Evolutionary conservation across 2,888 invertebrate species (phyloP).

Genomic region (Polyommatus icarus): DNA sequence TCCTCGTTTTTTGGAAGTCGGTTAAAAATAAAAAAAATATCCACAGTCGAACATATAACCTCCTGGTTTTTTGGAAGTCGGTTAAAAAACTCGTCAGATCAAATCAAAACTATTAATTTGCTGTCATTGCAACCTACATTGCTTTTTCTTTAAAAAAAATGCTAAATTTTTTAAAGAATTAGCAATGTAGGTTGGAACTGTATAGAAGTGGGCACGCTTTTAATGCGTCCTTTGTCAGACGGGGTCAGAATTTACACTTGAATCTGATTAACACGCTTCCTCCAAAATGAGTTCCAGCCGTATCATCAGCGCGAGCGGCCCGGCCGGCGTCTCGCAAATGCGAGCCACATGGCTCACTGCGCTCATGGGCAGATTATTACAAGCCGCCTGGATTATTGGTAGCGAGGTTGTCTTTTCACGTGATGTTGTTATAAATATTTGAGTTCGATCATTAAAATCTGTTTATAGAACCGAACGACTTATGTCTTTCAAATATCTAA

Average conservation of each 20-base stretch:
- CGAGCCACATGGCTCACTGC: background rate
- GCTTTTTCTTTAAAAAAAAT: background rate
- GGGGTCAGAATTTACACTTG: slow-evolving; percentile 25
- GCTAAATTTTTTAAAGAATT: background rate
- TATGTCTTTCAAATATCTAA: no score
- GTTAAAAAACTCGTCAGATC: background rate
- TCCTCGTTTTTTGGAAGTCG: no score
- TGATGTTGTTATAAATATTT: slow-evolving; percentile 2
- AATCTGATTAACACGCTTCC: slow-evolving; percentile 23
- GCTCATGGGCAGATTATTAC: background rate
- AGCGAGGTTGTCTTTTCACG: background rate
- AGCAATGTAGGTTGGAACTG: background rate
- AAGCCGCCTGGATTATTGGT: background rate
- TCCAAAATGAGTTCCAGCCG: background rate
- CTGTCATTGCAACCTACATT: background rate
- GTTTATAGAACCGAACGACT: background rate
- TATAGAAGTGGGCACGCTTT: background rate
- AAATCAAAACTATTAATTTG: background rate
- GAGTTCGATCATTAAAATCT: background rate
- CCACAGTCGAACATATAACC: no score
- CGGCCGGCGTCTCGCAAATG: background rate
- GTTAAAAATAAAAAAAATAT: no score
- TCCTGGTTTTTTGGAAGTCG: no score
- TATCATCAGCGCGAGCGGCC: slow-evolving; percentile 3
- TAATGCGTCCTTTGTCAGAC: slow-evolving; percentile 13